Percentiles rank a stretch among this genome's conserved stretches.
These are phyloP conservation scores for Watsonalla cultraria DNA, from an alignment of 2,888 invertebrate species.

Conservation along the genomic window DNA sequence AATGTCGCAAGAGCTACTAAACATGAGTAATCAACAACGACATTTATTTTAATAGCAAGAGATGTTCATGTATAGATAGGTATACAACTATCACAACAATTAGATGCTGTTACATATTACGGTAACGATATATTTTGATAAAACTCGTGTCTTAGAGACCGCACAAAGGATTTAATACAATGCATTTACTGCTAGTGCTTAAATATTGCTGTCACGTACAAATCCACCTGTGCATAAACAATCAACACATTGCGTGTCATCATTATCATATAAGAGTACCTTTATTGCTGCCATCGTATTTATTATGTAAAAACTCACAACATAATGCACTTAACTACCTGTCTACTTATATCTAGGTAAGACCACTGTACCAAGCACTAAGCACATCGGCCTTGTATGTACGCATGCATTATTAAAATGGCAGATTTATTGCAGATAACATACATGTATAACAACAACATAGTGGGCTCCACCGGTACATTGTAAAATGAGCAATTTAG, in stretches of 20 bases:
- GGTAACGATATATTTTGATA: conserved; percentile 32
- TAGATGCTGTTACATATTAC: conserved; percentile 37
- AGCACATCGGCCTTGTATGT: not conserved
- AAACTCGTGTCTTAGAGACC: conserved; percentile 6
- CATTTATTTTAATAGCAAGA: conserved; percentile 58
- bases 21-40: conserved; percentile 52
- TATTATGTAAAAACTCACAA: not conserved
- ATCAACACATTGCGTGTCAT: not conserved
- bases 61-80: conserved; percentile 57
- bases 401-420: not conserved
- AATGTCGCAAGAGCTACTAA: conserved; percentile 43
- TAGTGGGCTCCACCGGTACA: conserved; percentile 7
- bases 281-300: not conserved
- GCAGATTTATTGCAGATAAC: not conserved
- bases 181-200: not conserved
- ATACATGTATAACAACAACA: not conserved
- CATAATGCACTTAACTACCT: not conserved
- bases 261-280: not conserved
- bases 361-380: not conserved
- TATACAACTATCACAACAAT: conserved; percentile 47
- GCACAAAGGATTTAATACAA: not conserved
- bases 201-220: not conserved
- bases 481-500: conserved; percentile 11
- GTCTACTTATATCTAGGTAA: not conserved
- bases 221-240: not conserved